Base-by-base conservation (phyloP, 2,888 invertebrate species). In the Zygaena filipendulae region DNA sequence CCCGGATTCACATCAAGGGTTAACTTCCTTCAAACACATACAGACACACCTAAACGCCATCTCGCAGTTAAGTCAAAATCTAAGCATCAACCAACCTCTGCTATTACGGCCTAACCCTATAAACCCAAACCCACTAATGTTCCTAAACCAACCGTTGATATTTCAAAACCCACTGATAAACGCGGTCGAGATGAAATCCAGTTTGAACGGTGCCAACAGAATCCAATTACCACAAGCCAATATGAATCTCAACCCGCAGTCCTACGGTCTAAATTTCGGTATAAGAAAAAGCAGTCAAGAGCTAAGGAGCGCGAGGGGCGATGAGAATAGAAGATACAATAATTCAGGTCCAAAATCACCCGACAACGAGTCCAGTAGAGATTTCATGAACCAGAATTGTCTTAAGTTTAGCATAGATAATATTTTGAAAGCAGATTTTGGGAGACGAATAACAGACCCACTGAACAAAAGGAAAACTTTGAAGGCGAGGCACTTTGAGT, bases 341-440 rank as follows among this genome's bases (percentile, higher is more conserved):
- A 56, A 52, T 14, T 43, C 48, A 25, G 49, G 55, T 2, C 70
- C 70, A 0, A 74, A 72, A 36, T 70, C 74, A 0, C 67, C 70
- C 0, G 69, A 69, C 1, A 59, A 71, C 19, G 72, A 72, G 8
- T 66, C 69, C 0, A 63, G 54, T 3, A 61, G 70, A 8, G 72
- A 79, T 31, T 68, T 63, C 6, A 72, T 77, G 0, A 82, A 84
- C 36, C 85, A 85, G 36, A 75, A 75, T 24, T 83, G 83, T 42
- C 60, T 93, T 14, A 88, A 90, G 44, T 93, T 92, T 71, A 92
- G 92, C 51, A 92, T 94, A 56, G 91, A 90, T 49, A 92, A 93
- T 62, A 93, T 93, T 36, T 66, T 93, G 12, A 87, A 91, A 50
- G 92, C 92, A 0, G 92, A 93, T 57, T 93, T 93, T 42, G 92